phyloP scores from a whole-genome alignment of 2,888 invertebrate genomes.

The Eulithis prunata region DNA sequence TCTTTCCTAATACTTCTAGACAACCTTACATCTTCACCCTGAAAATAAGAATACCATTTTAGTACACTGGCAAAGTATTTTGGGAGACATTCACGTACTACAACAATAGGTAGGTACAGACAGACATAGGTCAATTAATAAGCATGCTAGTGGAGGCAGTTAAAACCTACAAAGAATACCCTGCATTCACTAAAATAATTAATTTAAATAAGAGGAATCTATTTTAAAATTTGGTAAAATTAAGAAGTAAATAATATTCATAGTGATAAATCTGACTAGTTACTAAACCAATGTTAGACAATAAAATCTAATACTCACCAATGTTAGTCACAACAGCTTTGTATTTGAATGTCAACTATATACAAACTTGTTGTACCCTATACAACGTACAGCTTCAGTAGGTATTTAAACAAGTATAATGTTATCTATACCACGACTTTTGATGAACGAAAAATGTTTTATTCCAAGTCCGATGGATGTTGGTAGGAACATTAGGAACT shows the following conservation, averaged over 20 bases:
- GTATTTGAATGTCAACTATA: background rate
- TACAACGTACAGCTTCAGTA: no score
- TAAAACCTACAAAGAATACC: background rate
- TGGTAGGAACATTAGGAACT: no score
- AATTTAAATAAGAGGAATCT: no score
- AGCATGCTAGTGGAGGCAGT: background rate
- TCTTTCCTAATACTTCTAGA: conserved; percentile 37
- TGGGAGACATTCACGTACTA: conserved; percentile 8
- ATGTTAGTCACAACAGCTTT: conserved; percentile 27
- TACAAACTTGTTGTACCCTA: no score
- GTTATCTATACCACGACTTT: no score
- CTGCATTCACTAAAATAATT: background rate
- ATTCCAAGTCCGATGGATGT: no score
- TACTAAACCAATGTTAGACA: background rate
- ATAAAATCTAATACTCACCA: conserved; percentile 28
- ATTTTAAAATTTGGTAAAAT: no score
- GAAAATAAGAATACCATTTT: conserved; percentile 53
- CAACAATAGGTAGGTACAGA: background rate
- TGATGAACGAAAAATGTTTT: no score
- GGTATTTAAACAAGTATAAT: no score
- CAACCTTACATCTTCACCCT: conserved; percentile 55
- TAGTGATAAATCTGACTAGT: no score
- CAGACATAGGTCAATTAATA: background rate
- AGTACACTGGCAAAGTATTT: conserved; percentile 32
- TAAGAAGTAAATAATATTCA: no score